Evolutionary conservation across 2,888 invertebrate species (phyloP).

Genomic region (Empis stercorea): DNA sequence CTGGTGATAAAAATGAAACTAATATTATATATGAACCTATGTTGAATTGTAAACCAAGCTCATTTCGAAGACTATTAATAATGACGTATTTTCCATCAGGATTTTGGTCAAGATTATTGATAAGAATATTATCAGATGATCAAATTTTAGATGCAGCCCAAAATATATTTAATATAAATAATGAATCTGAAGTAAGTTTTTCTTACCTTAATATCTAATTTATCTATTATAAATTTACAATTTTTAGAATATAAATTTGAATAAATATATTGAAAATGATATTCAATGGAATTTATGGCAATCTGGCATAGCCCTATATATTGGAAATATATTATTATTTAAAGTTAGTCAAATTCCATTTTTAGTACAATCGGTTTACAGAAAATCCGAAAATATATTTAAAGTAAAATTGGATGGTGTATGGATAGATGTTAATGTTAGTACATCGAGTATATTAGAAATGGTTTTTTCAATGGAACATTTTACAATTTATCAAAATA

Average conservation of each 20-base stretch:
- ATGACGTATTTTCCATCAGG: constrained; percentile 97
- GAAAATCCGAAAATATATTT: constrained; percentile 43
- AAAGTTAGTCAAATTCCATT: constrained; percentile 69
- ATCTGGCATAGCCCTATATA: constrained; percentile 75
- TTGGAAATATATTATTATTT: constrained; percentile 69
- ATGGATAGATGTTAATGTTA: constrained; percentile 74
- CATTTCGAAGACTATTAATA: constrained; percentile 40
- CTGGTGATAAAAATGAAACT: neutral
- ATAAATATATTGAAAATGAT: constrained; percentile 28
- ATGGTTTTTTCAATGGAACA: constrained; percentile 58
- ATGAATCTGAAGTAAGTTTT: neutral
- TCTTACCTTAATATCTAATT: too few species aligned
- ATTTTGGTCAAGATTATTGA: constrained; percentile 92
- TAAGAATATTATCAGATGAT: constrained; percentile 82
- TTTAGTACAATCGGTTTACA: constrained; percentile 40
- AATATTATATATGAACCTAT: too few species aligned
- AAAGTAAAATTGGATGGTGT: constrained; percentile 68
- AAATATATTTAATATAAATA: neutral
- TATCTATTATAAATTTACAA: too few species aligned
- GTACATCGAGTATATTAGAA: constrained; percentile 71
- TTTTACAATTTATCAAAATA: constrained; percentile 40
- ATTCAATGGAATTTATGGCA: constrained; percentile 91
- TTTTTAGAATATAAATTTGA: constrained; percentile 26
- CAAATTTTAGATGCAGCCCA: constrained; percentile 67
- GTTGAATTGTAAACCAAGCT: too few species aligned